These are phyloP conservation scores for Phaonia tiefii DNA, from an alignment of 2,888 invertebrate species.

Conservation along the genomic window DNA sequence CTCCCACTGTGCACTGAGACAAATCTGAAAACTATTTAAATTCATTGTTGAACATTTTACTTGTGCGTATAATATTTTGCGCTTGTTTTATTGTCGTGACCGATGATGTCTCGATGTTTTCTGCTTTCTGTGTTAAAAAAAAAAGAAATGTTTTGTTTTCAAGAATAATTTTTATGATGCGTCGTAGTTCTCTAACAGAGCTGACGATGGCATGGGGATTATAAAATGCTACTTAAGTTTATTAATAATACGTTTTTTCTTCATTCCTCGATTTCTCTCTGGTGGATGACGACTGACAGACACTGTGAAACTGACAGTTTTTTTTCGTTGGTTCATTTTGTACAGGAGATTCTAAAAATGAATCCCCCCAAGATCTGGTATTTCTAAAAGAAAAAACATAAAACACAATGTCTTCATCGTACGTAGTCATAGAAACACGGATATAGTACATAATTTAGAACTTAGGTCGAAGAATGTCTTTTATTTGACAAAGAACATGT, in stretches of 20 bases:
- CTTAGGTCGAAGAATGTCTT: constrained; percentile 38
- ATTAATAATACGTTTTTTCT: constrained; percentile 47
- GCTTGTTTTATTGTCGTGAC: not conserved
- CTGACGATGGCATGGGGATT: constrained; percentile 26
- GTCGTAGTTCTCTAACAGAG: constrained; percentile 28
- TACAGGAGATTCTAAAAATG: constrained; percentile 15
- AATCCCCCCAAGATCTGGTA: not conserved
- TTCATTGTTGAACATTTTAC: constrained; percentile 23
- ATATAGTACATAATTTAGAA: constrained; percentile 35
- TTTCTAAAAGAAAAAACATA: constrained; percentile 18
- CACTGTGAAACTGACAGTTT: constrained; percentile 30
- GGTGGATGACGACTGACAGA: constrained; percentile 19
- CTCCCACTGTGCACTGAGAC: not conserved
- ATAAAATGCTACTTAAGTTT: constrained; percentile 43
- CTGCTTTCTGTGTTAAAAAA: not conserved
- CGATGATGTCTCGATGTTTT: not conserved
- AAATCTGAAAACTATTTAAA: constrained; percentile 24
- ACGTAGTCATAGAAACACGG: constrained; percentile 20
- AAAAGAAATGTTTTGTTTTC: constrained; percentile 37
- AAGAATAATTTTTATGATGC: constrained; percentile 50
- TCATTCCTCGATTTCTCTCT: constrained; percentile 32
- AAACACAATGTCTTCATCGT: not conserved
- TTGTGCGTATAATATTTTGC: constrained; percentile 4
- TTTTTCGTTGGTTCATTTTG: not conserved
- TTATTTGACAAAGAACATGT: constrained; percentile 39